A percentile compares a stretch with the other conserved stretches of the same genome.
phyloP scores from a whole-genome alignment of 2,888 invertebrate species.

The Troglohyphantes excavatus region DNA sequence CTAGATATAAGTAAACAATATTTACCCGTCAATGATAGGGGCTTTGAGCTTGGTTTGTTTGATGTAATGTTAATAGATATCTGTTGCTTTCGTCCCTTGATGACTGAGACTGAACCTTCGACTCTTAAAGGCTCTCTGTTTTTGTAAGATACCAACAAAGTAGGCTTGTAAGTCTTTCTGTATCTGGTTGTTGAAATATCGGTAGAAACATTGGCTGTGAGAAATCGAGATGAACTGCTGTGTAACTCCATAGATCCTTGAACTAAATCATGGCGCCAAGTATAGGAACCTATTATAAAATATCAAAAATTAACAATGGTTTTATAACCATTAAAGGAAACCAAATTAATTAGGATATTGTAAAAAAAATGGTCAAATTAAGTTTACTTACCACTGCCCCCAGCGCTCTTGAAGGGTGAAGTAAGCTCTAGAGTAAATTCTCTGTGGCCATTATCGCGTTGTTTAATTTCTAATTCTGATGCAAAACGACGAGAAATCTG shows the following conservation, averaged over 20 bases:
- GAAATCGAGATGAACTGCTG: background rate
- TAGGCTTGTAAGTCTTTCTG: constrained; percentile 51
- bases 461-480: constrained; percentile 56
- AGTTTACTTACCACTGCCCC: constrained; percentile 44
- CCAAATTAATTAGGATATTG: background rate
- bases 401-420: constrained; percentile 69
- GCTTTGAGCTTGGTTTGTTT: constrained; percentile 56
- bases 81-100: constrained; percentile 69
- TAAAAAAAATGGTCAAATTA: background rate
- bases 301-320: background rate
- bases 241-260: constrained; percentile 40
- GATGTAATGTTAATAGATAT: constrained; percentile 62
- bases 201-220: constrained; percentile 17
- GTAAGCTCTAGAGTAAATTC: constrained; percentile 38
- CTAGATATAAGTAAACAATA: too few species aligned
- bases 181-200: constrained; percentile 13
- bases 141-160: constrained; percentile 4
- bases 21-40: constrained; percentile 62
- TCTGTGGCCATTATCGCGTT: background rate
- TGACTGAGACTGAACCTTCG: constrained; percentile 44
- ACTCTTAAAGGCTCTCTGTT: constrained; percentile 48
- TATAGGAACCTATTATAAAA: constrained; percentile 41
- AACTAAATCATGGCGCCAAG: constrained; percentile 17
- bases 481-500: constrained; percentile 47
- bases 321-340: background rate